These are phyloP conservation scores for Lontra canadensis DNA, from an alignment of 2,113 vertebrate species.

Conservation along the genomic window DNA sequence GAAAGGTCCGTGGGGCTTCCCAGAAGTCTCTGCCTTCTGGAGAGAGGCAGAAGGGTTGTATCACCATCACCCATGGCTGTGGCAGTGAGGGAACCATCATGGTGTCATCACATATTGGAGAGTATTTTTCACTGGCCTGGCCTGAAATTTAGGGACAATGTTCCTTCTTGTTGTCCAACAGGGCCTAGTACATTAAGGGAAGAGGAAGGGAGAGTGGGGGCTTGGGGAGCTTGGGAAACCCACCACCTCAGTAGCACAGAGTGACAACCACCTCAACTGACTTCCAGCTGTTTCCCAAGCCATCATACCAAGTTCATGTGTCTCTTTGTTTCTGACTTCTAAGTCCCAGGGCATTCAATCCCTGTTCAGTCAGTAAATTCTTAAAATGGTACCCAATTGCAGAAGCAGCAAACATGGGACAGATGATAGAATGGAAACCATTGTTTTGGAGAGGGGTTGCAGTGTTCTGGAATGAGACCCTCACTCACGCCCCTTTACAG, in stretches of 20 bases:
- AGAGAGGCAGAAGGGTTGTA: neutral
- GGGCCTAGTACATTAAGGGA: neutral
- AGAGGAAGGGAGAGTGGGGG: neutral
- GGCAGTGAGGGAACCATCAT: neutral
- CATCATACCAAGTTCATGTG: neutral
- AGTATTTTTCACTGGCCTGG: neutral
- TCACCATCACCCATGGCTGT: rapidly evolving
- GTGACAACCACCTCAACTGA: neutral
- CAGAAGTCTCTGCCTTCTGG: neutral
- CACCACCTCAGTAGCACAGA: rapidly evolving
- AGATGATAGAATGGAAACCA: neutral
- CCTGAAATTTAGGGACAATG: neutral
- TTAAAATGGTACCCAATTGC: neutral
- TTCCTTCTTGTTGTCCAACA: neutral
- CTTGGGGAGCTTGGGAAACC: rapidly evolving
- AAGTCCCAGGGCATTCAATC: neutral
- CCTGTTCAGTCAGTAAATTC: neutral
- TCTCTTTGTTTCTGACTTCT: neutral
- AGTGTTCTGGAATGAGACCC: neutral
- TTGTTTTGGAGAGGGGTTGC: neutral
- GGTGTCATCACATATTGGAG: neutral
- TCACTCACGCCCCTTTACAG: neutral
- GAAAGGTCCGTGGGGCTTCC: neutral
- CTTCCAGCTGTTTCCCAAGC: neutral
- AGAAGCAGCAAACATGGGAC: neutral